Percentiles rank a stretch among this genome's conserved stretches.
Evolutionary conservation across 1,140 invertebrate genomes (phyloP).

Genomic region (Anastrepha ludens): DNA sequence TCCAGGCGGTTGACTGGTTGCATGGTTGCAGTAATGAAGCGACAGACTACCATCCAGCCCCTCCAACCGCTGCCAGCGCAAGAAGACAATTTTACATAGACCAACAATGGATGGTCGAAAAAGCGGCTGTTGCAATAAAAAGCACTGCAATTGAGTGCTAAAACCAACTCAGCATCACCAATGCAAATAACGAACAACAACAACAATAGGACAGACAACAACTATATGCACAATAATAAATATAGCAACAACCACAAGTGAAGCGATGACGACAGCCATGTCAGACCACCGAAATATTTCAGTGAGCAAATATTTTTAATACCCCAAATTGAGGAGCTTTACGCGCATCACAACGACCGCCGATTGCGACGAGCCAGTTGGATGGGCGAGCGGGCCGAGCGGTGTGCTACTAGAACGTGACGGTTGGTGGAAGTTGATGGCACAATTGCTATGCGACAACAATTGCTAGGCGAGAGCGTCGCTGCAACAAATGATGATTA

Average conservation of each 20-base stretch:
- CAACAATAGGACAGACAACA: neutral
- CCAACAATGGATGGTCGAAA: neutral
- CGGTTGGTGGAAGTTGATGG: neutral
- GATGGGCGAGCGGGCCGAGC: too few relatives aligned
- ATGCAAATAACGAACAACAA: neutral
- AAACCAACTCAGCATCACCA: constrained; percentile 43
- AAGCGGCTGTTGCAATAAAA: constrained; percentile 36
- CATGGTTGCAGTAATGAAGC: constrained; percentile 35
- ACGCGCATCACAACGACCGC: constrained; percentile 7
- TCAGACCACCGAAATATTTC: constrained; percentile 44
- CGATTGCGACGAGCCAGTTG: neutral
- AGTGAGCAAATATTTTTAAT: constrained; percentile 53
- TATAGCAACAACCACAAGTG: neutral
- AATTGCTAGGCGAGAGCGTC: neutral
- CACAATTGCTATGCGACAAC: neutral
- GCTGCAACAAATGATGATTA: neutral
- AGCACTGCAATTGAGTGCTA: constrained; percentile 51
- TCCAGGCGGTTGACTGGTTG: neutral
- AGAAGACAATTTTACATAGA: neutral
- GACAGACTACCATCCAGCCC: neutral
- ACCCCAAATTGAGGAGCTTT: constrained; percentile 48
- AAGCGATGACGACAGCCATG: constrained; percentile 37
- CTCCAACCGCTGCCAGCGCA: neutral
- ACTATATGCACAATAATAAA: constrained; percentile 33
- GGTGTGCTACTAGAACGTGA: too few relatives aligned